Conservation (phyloP, 2,113 vertebrate genomes). For the Nibea coibor region DNA sequence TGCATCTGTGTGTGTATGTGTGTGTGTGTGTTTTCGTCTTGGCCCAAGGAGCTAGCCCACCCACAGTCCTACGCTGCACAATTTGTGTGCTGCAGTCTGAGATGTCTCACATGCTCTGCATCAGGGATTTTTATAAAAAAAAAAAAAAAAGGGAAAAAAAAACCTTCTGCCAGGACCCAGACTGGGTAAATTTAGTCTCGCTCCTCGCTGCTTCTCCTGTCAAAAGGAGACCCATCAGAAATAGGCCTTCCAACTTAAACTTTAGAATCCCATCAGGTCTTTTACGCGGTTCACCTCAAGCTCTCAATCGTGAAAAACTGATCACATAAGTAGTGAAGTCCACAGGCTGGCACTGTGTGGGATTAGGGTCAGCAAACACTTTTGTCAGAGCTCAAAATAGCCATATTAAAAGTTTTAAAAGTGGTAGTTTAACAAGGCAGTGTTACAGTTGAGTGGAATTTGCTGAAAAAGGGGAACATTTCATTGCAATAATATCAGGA, state of each 20-base stretch:
- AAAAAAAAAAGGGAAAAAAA: background rate
- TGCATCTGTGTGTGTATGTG: constrained; percentile 48
- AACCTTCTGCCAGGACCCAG: constrained; percentile 42
- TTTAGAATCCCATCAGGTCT: constrained; percentile 29
- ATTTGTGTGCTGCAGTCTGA: constrained; percentile 58
- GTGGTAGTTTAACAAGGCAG: background rate
- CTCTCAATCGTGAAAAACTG: constrained; percentile 33
- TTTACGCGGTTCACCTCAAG: constrained; percentile 36
- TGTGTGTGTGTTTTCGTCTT: constrained; percentile 40
- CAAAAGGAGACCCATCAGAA: constrained; percentile 50
- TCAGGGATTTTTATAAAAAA: constrained; percentile 34
- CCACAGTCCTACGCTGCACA: constrained; percentile 53
- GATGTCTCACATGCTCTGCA: constrained; percentile 65
- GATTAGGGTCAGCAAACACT: constrained; percentile 37
- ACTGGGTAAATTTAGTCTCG: constrained; percentile 58
- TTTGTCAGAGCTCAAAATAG: constrained; percentile 21
- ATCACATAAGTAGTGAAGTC: constrained; percentile 24
- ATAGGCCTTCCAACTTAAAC: constrained; percentile 36
- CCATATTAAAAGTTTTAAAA: constrained; percentile 2
- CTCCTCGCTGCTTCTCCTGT: constrained; percentile 51
- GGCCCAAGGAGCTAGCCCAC: constrained; percentile 60
- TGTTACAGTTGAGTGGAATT: no score
- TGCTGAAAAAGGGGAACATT: no score
- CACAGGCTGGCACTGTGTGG: constrained; percentile 38
- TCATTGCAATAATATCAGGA: no score